These are phyloP conservation scores for Corynorhinus townsendii DNA, from an alignment of 2,113 vertebrate genomes.

Conservation along the genomic window DNA sequence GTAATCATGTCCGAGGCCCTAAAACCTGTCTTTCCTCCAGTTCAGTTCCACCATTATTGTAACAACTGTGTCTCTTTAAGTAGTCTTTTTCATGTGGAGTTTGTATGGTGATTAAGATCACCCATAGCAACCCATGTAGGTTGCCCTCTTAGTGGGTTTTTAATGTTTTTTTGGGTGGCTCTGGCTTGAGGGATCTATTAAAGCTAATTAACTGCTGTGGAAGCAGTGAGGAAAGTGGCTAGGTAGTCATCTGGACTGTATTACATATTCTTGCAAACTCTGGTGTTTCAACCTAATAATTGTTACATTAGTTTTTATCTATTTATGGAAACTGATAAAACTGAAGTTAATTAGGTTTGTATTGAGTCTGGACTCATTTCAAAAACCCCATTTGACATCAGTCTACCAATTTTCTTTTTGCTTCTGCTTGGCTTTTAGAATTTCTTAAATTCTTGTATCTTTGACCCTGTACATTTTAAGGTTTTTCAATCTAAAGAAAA, in stretches of 20 bases:
- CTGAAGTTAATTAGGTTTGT: not conserved
- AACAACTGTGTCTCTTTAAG: not conserved
- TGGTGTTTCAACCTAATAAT: not conserved
- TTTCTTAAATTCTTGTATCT: not conserved
- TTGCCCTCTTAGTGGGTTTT: not conserved
- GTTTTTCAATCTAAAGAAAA: not conserved
- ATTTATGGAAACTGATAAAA: not conserved
- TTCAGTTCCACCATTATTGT: not conserved
- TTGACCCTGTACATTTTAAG: not conserved
- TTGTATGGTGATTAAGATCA: not conserved
- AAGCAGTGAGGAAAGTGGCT: not conserved
- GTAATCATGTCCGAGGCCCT: not conserved
- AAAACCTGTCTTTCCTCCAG: not conserved
- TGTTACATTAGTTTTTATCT: slow-evolving; percentile 31
- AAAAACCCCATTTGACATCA: not conserved
- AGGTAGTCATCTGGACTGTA: not conserved
- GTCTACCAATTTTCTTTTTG: not conserved
- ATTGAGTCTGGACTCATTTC: not conserved
- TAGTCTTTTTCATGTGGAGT: not conserved
- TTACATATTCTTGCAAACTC: not conserved
- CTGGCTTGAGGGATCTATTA: not conserved
- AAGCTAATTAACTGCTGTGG: not conserved
- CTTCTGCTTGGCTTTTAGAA: not conserved
- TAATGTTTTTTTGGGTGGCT: not conserved
- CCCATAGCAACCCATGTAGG: not conserved